These are phyloP conservation scores for Eciton burchellii DNA, from an alignment of 1,140 invertebrate species.

Conservation along the genomic window DNA sequence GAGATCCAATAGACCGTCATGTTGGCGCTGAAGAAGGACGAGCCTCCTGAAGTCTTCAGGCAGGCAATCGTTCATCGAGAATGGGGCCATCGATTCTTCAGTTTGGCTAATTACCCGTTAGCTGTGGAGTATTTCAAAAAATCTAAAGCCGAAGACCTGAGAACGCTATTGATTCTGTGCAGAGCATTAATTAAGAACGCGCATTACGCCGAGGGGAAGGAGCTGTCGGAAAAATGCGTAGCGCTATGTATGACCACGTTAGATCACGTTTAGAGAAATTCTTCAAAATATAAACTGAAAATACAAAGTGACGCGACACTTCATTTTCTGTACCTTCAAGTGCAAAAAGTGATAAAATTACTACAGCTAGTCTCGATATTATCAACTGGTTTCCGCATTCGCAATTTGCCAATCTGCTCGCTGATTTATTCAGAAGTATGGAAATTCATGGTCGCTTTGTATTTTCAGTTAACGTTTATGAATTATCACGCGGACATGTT, in stretches of 20 bases:
- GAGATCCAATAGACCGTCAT: conserved; percentile 17
- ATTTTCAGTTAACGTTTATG: conserved; percentile 2
- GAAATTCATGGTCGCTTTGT: not conserved
- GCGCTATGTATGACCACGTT: conserved; percentile 70
- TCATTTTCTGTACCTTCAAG: not conserved
- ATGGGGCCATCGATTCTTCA: conserved; percentile 76
- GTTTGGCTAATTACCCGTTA: conserved; percentile 56
- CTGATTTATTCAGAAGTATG: not conserved
- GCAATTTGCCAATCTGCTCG: not conserved
- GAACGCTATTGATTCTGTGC: conserved; percentile 74
- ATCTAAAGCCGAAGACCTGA: conserved; percentile 66
- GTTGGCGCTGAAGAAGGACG: conserved; percentile 40
- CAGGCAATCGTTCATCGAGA: conserved; percentile 76
- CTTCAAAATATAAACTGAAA: not conserved
- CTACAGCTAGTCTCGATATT: not conserved
- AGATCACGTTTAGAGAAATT: not conserved
- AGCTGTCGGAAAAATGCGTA: conserved; percentile 72
- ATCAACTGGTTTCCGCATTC: not conserved
- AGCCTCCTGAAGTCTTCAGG: conserved; percentile 63
- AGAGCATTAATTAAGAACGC: conserved; percentile 66
- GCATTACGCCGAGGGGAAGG: conserved; percentile 69
- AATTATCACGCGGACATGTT: not conserved
- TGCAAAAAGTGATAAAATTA: not conserved
- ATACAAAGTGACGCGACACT: not conserved
- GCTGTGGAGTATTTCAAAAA: conserved; percentile 75